A percentile compares a stretch with the other conserved stretches of the same genome.
These are phyloP conservation scores for Rhodeus uyekii DNA, from an alignment of 2,797 vertebrate species.

Conservation along the genomic window DNA sequence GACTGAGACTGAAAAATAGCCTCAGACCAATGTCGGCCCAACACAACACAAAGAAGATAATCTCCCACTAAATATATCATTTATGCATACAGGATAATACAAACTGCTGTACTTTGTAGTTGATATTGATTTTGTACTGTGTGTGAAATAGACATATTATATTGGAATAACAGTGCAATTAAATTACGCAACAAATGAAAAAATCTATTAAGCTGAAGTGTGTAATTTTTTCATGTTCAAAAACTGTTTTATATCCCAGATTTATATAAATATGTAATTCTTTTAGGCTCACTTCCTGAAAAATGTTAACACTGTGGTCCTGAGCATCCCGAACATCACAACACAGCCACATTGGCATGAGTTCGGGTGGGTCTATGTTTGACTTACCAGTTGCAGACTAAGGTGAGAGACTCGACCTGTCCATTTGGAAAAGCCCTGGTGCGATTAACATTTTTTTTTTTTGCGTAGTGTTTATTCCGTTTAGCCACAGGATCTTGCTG, in stretches of 20 bases:
- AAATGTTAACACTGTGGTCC: background rate
- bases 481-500: constrained; percentile 14
- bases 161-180: background rate
- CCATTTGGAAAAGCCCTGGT: background rate
- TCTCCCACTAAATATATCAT: background rate
- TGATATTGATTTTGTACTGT: constrained; percentile 21
- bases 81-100: background rate
- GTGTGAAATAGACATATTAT: constrained; percentile 9
- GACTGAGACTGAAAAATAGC: background rate
- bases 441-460: constrained; percentile 7
- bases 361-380: background rate
- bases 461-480: background rate
- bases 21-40: background rate
- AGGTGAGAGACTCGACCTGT: background rate
- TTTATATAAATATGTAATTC: background rate
- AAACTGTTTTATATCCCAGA: background rate
- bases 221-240: background rate
- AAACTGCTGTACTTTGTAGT: background rate
- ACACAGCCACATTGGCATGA: background rate
- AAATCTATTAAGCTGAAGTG: constrained; percentile 1
- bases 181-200: constrained; percentile 12
- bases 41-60: constrained; percentile 1
- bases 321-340: background rate
- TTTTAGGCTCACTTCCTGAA: background rate
- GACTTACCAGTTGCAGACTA: background rate